A percentile compares a stretch with the other conserved stretches of the same genome.
Conservation (phyloP, 2,888 invertebrate genomes). For the Eristalis intricaria region DNA sequence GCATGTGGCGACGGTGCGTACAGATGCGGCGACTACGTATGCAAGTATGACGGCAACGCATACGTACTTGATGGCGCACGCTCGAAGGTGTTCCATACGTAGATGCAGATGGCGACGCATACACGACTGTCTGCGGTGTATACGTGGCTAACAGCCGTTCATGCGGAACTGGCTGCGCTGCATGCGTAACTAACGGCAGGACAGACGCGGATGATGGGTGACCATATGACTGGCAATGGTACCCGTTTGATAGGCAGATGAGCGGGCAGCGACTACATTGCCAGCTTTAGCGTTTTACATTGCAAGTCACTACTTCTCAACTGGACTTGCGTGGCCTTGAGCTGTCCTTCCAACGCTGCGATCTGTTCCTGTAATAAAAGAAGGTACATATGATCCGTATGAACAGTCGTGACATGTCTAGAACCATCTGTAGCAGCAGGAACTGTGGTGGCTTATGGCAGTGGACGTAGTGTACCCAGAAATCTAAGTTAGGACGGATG, state of each 20-base stretch:
- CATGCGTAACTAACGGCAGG: no score
- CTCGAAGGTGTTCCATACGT: neutral
- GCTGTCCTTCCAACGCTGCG: constrained; percentile 23
- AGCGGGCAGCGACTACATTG: no score
- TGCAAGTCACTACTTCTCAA: constrained; percentile 18
- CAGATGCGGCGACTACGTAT: neutral
- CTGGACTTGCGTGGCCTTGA: constrained; percentile 26
- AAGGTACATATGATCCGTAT: neutral
- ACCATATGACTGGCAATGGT: no score
- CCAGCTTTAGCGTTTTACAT: constrained; percentile 9
- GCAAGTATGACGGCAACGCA: constrained; percentile 5
- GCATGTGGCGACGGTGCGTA: constrained; percentile 16
- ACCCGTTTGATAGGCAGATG: no score
- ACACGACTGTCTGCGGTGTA: no score
- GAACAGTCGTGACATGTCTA: neutral
- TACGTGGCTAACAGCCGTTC: no score
- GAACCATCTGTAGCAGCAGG: neutral
- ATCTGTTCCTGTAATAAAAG: constrained; percentile 14
- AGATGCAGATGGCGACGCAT: neutral
- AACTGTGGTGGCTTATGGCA: no score
- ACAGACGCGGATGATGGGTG: no score
- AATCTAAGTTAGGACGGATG: neutral
- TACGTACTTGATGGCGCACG: constrained; percentile 7
- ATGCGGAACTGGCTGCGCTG: no score
- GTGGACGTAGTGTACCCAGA: no score